These are phyloP conservation scores for Myotis pilosus DNA, from an alignment of 2,797 vertebrate genomes.

Conservation along the genomic window DNA sequence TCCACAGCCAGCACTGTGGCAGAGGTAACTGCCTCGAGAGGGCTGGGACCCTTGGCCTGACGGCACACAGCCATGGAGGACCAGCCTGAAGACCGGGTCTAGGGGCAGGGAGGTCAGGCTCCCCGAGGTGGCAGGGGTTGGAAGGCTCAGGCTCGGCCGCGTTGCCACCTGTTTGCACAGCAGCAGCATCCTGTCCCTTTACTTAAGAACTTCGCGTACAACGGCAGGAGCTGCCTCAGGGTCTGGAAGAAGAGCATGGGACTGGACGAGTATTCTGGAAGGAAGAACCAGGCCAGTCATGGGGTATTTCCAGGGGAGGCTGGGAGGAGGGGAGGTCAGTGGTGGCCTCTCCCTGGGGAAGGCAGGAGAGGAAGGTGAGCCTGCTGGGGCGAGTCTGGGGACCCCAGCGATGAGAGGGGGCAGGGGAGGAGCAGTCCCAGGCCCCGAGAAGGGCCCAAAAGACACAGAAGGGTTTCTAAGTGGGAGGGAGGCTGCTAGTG, in stretches of 20 bases:
- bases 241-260: not conserved
- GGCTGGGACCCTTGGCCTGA: fast-evolving
- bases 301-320: not conserved
- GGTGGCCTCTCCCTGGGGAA: not conserved
- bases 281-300: not conserved
- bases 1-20: not conserved
- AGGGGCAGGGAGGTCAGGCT: not conserved
- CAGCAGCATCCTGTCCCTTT: not conserved
- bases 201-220: not conserved
- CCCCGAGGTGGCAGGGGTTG: not conserved
- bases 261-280: not conserved
- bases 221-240: conserved; percentile 21
- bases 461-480: not conserved
- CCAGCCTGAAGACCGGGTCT: not conserved
- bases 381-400: not conserved
- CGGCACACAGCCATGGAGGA: not conserved
- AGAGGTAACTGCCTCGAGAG: not conserved
- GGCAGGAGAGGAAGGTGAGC: not conserved
- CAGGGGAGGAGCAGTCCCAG: no score
- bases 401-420: not conserved
- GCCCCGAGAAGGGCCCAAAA: not conserved
- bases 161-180: not conserved
- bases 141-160: not conserved
- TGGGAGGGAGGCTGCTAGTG: not conserved
- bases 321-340: not conserved